Evolutionary conservation across 2,888 invertebrate species (phyloP).

Genomic region (Chymomyza procnemis): DNA sequence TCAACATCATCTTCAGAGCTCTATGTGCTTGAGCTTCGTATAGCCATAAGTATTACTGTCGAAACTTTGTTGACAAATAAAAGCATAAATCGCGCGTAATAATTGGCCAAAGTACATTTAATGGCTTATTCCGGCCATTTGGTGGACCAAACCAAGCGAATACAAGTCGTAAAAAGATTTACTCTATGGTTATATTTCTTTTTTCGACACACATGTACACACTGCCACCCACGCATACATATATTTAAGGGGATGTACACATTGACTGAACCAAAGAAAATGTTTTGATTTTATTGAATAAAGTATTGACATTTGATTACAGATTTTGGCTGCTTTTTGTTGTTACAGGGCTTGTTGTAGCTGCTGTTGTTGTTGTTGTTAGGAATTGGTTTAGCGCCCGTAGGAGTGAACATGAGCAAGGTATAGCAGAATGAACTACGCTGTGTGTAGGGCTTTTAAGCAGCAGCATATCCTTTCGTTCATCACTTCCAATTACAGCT

Average conservation of each 20-base stretch:
- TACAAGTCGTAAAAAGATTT: slow-evolving; percentile 65
- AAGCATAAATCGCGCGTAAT: slow-evolving; percentile 72
- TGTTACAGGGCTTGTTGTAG: no score
- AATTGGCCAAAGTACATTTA: slow-evolving; percentile 70
- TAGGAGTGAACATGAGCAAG: neutral
- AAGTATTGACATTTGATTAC: slow-evolving; percentile 71
- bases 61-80: slow-evolving; percentile 61
- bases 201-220: slow-evolving; percentile 48
- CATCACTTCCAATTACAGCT: slow-evolving; percentile 71
- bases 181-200: slow-evolving; percentile 50
- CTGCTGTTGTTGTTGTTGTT: no score
- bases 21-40: neutral
- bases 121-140: slow-evolving; percentile 50
- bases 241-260: neutral
- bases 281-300: slow-evolving; percentile 62
- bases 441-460: neutral
- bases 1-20: neutral
- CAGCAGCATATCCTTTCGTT: slow-evolving; percentile 46
- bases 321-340: slow-evolving; percentile 39
- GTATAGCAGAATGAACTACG: neutral
- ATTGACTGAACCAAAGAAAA: neutral
- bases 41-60: slow-evolving; percentile 5
- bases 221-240: neutral
- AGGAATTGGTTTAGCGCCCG: neutral
- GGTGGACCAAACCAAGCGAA: slow-evolving; percentile 12